These are phyloP conservation scores for Trichopria drosophilae DNA, from an alignment of 2,888 invertebrate species.

Conservation along the genomic window DNA sequence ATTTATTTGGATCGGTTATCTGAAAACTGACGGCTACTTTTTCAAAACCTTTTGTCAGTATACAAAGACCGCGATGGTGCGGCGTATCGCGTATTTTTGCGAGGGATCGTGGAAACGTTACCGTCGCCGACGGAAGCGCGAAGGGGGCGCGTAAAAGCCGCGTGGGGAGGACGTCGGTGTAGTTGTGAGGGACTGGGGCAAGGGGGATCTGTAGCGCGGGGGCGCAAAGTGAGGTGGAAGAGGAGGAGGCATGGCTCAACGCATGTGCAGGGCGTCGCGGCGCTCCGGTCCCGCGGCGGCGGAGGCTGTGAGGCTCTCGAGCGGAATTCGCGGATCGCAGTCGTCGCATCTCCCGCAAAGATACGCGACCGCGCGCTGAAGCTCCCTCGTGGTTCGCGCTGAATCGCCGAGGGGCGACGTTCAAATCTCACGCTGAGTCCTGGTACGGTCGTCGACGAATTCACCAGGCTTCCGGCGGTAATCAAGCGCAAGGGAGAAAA, in stretches of 20 bases:
- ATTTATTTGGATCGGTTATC: too few relatives aligned
- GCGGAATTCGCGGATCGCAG: constrained; percentile 49
- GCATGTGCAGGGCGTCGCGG: constrained; percentile 55
- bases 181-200: constrained; percentile 29
- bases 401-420: too few relatives aligned
- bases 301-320: neutral
- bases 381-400: too few relatives aligned
- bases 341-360: constrained; percentile 56
- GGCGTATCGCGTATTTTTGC: too few relatives aligned
- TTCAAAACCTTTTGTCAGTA: too few relatives aligned
- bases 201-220: constrained; percentile 34
- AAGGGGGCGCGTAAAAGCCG: constrained; percentile 12
- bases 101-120: neutral
- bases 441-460: neutral
- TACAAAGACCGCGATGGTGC: too few relatives aligned
- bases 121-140: constrained; percentile 13
- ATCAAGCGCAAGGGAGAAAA: neutral
- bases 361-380: constrained; percentile 44
- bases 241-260: constrained; percentile 49
- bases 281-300: neutral
- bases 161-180: constrained; percentile 21
- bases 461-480: neutral
- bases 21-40: too few relatives aligned
- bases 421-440: too few relatives aligned
- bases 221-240: constrained; percentile 31